These are phyloP conservation scores for Psilopsiagon aymara DNA, from an alignment of 2,113 vertebrate genomes.

Conservation along the genomic window DNA sequence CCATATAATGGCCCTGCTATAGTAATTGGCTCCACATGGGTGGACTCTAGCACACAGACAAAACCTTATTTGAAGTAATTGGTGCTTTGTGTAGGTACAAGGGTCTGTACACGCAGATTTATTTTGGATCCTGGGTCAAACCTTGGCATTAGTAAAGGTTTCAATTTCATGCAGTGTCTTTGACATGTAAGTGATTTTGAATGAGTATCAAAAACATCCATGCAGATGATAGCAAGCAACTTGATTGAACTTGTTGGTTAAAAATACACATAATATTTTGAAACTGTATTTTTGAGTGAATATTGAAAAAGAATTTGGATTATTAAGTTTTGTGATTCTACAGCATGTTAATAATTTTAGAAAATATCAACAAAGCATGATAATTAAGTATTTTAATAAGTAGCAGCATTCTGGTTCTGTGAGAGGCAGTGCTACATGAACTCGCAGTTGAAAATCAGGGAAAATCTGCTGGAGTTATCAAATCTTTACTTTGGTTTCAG, in stretches of 20 bases:
- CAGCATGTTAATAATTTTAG: background rate
- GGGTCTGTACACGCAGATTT: conserved; percentile 62
- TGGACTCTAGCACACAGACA: conserved; percentile 54
- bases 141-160: conserved; percentile 62
- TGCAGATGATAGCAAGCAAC: background rate
- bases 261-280: background rate
- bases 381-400: background rate
- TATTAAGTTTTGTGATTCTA: background rate
- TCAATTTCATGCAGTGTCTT: conserved; percentile 62
- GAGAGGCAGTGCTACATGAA: background rate
- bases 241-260: conserved; percentile 1
- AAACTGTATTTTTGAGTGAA: background rate
- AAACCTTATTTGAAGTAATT: conserved; percentile 73
- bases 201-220: conserved; percentile 46
- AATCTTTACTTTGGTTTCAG: background rate
- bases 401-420: background rate
- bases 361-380: background rate
- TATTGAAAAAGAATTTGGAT: background rate
- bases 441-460: background rate
- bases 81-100: conserved; percentile 70
- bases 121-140: conserved; percentile 66
- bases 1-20: conserved; percentile 67
- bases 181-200: conserved; percentile 65
- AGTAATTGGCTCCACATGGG: conserved; percentile 71
- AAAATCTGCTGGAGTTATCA: background rate